These are phyloP conservation scores for Scomber japonicus DNA, from an alignment of 2,113 vertebrate genomes.

Conservation along the genomic window DNA sequence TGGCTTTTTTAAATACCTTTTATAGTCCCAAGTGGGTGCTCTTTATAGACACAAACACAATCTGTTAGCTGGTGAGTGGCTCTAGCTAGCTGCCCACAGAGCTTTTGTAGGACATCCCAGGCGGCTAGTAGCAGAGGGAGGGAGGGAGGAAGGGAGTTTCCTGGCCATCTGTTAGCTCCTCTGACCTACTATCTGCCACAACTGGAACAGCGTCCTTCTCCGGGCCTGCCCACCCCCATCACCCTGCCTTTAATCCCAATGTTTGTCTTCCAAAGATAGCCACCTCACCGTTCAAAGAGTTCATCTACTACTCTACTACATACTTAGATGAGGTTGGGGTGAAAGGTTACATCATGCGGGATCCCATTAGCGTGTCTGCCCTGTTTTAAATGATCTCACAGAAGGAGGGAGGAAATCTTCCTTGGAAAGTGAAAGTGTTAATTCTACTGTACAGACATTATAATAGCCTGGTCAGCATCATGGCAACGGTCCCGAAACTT, in stretches of 20 bases:
- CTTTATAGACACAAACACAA: conserved; percentile 43
- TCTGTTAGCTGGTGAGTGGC: conserved; percentile 50
- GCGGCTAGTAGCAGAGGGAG: conserved; percentile 56
- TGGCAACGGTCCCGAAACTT: neutral
- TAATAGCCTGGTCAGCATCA: conserved; percentile 8
- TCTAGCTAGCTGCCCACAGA: conserved; percentile 59
- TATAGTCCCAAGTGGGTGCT: conserved; percentile 46
- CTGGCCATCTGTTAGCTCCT: conserved; percentile 84
- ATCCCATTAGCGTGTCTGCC: conserved; percentile 52
- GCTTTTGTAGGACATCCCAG: conserved; percentile 79
- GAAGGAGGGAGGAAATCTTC: conserved; percentile 11
- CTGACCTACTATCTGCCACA: conserved; percentile 86
- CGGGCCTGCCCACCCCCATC: conserved; percentile 21
- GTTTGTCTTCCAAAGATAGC: conserved; percentile 78
- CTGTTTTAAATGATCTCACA: conserved; percentile 11
- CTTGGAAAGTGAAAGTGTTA: conserved; percentile 36
- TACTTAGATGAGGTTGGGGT: conserved; percentile 10
- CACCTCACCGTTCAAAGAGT: conserved; percentile 42
- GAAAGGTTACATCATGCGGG: conserved; percentile 25
- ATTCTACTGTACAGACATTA: conserved; percentile 8
- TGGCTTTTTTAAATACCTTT: conserved; percentile 49
- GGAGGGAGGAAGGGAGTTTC: conserved; percentile 78
- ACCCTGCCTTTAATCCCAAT: conserved; percentile 80
- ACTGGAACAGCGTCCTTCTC: conserved; percentile 79
- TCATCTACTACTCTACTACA: conserved; percentile 6